phyloP scores from a whole-genome alignment of 1,140 invertebrate species.

The Eurosta solidaginis region DNA sequence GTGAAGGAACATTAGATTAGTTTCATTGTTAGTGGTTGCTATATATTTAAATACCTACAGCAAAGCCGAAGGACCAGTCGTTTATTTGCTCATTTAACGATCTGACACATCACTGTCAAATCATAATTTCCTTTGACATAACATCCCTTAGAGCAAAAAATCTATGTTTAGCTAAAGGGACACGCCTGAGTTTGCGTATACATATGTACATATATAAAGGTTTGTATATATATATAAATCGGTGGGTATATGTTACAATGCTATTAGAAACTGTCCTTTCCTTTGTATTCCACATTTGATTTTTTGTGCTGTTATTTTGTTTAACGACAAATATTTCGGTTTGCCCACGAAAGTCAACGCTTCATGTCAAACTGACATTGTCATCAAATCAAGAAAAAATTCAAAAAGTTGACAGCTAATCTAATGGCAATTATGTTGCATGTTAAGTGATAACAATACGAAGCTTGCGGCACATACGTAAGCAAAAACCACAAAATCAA shows the following conservation, averaged over 20 bases:
- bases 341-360: neutral
- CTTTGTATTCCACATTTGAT: no score
- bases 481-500: slow-evolving; percentile 45
- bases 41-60: no score
- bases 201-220: no score
- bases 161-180: neutral
- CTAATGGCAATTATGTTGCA: slow-evolving; percentile 56
- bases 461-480: slow-evolving; percentile 39
- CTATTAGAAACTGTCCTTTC: neutral
- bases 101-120: slow-evolving; percentile 60
- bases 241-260: neutral
- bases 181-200: no score
- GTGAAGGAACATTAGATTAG: neutral
- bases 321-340: neutral
- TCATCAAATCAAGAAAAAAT: slow-evolving; percentile 42
- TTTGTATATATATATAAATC: no score
- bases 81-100: slow-evolving; percentile 50
- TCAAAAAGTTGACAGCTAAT: slow-evolving; percentile 52
- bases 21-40: neutral
- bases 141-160: slow-evolving; percentile 1
- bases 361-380: slow-evolving; percentile 41
- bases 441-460: neutral
- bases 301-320: neutral
- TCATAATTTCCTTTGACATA: slow-evolving; percentile 40
- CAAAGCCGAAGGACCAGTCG: neutral